Conservation (phyloP, 2,888 invertebrate genomes). For the Boloria euphrosyne region DNA sequence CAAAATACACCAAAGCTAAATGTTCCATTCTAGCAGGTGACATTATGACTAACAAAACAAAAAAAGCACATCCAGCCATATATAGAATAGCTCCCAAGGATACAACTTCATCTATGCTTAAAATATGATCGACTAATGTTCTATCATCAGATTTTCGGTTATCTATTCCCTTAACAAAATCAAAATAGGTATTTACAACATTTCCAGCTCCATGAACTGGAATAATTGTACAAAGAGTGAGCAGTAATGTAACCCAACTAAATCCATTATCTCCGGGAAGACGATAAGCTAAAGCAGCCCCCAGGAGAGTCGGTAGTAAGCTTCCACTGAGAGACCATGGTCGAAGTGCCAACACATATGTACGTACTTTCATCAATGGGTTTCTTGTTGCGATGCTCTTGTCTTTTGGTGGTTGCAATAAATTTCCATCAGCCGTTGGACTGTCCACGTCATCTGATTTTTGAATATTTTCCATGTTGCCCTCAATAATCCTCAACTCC, state of each 20-base stretch:
- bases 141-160: slow-evolving; percentile 96
- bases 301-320: slow-evolving; percentile 93
- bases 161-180: slow-evolving; percentile 96
- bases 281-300: slow-evolving; percentile 94
- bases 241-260: slow-evolving; percentile 88
- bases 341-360: slow-evolving; percentile 92
- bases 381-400: slow-evolving; percentile 60
- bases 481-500: slow-evolving; percentile 12
- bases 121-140: slow-evolving; percentile 95
- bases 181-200: slow-evolving; percentile 97
- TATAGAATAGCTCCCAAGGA: slow-evolving; percentile 95
- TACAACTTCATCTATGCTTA: slow-evolving; percentile 88
- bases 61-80: slow-evolving; percentile 92
- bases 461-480: slow-evolving; percentile 47
- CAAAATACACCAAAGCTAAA: slow-evolving; percentile 96
- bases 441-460: slow-evolving; percentile 63
- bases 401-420: slow-evolving; percentile 72
- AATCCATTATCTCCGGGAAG: slow-evolving; percentile 88
- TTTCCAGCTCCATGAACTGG: slow-evolving; percentile 98
- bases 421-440: slow-evolving; percentile 68
- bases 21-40: slow-evolving; percentile 98
- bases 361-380: slow-evolving; percentile 92
- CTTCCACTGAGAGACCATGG: slow-evolving; percentile 98
- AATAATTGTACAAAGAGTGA: slow-evolving; percentile 92
- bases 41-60: slow-evolving; percentile 87